These are phyloP conservation scores for Brenthis daphne DNA, from an alignment of 2,888 invertebrate genomes.

Conservation along the genomic window DNA sequence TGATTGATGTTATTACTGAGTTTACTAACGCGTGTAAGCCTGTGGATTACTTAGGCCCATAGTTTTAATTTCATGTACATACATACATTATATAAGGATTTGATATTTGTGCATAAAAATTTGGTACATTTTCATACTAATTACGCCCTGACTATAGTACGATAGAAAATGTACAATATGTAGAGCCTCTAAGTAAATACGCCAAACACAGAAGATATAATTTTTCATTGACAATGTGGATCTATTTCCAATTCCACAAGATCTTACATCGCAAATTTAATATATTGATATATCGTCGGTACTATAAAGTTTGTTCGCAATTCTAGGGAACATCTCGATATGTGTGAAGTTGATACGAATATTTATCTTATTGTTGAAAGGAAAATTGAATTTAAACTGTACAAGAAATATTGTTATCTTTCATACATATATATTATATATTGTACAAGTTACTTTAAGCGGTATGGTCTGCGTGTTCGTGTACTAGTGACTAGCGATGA, in stretches of 20 bases:
- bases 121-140: not conserved
- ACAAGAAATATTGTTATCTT: too few species aligned
- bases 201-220: not conserved
- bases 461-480: too few species aligned
- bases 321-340: not conserved
- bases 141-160: not conserved
- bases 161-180: not conserved
- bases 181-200: conserved; percentile 1
- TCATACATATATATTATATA: too few species aligned
- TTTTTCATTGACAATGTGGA: conserved; percentile 18
- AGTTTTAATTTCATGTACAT: too few species aligned
- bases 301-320: not conserved
- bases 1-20: too few species aligned
- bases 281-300: conserved; percentile 10
- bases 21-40: too few species aligned
- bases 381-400: not conserved
- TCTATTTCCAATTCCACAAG: conserved; percentile 6
- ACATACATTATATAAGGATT: too few species aligned
- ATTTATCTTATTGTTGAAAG: not conserved
- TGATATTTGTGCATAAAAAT: too few species aligned
- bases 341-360: not conserved
- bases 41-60: too few species aligned
- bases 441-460: too few species aligned
- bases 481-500: too few species aligned
- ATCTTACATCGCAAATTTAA: conserved; percentile 15